Conservation (phyloP, 2,888 invertebrate genomes). For the Andrena praecox region DNA sequence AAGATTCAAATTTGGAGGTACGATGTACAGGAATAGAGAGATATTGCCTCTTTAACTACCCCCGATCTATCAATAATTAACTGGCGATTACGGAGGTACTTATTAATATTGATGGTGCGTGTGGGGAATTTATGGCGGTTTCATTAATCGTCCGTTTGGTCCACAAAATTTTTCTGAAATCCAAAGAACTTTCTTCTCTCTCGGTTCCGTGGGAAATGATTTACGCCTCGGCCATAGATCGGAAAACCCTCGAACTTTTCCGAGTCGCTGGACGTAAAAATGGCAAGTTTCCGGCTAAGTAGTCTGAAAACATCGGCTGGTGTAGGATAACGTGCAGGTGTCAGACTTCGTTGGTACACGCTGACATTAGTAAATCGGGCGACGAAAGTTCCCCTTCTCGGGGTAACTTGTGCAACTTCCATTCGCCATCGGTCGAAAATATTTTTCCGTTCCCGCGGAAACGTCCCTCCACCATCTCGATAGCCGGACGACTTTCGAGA, state of each 20-base stretch:
- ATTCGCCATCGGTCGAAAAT: conserved; percentile 1
- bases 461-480: not conserved
- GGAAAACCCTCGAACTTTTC: conserved; percentile 1
- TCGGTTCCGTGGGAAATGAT: not conserved
- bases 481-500: conserved; percentile 13
- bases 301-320: not conserved
- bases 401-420: conserved; percentile 12
- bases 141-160: conserved; percentile 4
- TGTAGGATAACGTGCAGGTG: not conserved
- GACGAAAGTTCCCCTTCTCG: not conserved
- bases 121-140: conserved; percentile 9
- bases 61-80: too few relatives aligned
- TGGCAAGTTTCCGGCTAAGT: conserved; percentile 4
- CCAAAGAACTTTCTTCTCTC: not conserved
- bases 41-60: not conserved
- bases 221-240: not conserved
- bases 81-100: not conserved
- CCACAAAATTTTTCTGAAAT: not conserved
- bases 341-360: conserved; percentile 4
- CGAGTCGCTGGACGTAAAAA: not conserved
- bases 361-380: conserved; percentile 23
- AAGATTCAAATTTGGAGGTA: too few relatives aligned
- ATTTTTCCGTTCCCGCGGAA: conserved; percentile 16
- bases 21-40: too few relatives aligned
- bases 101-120: not conserved